Percentiles rank a stretch among this genome's conserved stretches.
Evolutionary conservation across 2,888 invertebrate genomes (phyloP).

Genomic region (Limnephilus auricula): DNA sequence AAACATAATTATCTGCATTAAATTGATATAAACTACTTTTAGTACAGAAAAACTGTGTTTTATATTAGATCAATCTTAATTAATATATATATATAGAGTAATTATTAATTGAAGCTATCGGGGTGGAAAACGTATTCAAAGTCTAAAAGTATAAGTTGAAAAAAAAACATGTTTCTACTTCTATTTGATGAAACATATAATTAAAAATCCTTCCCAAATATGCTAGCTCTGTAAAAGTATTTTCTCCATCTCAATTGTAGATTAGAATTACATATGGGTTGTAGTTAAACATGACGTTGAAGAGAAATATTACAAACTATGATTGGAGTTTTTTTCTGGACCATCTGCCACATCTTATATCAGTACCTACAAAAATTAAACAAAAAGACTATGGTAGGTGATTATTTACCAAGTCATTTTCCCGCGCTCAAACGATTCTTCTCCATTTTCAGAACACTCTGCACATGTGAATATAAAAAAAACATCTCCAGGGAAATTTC

Average conservation of each 20-base stretch:
- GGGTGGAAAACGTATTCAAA: too few species aligned
- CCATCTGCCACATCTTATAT: neutral
- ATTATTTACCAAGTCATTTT: slow-evolving; percentile 83
- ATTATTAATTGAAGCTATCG: too few species aligned
- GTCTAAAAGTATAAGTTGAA: neutral
- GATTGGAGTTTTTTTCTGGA: neutral
- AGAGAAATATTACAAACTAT: neutral
- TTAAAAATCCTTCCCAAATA: neutral
- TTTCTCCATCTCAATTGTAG: neutral
- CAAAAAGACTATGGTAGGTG: neutral
- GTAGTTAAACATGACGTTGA: neutral
- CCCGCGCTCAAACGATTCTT: slow-evolving; percentile 80
- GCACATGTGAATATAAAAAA: slow-evolving; percentile 85
- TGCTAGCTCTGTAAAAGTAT: too few species aligned
- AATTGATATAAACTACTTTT: too few species aligned
- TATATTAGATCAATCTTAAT: too few species aligned
- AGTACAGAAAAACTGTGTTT: too few species aligned
- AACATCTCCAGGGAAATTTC: slow-evolving; percentile 85
- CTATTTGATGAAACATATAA: neutral
- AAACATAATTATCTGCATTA: too few species aligned
- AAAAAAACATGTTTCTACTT: neutral
- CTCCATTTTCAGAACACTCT: slow-evolving; percentile 79
- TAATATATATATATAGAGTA: too few species aligned
- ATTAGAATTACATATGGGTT: neutral
- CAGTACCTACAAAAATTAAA: neutral